Base-by-base conservation (phyloP, 2,113 vertebrate genomes). In the Cynocephalus volans region DNA sequence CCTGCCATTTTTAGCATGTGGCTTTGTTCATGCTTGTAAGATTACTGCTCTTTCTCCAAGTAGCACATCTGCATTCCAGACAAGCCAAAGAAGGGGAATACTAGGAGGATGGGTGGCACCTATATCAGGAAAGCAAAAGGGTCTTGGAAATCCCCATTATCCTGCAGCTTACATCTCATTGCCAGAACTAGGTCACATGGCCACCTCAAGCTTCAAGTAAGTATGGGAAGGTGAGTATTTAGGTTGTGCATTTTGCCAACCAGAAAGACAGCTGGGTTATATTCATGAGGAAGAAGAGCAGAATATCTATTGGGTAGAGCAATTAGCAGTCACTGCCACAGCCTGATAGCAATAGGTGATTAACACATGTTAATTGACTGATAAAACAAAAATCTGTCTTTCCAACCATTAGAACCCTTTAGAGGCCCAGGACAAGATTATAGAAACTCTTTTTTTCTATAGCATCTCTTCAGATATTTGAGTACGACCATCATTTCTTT, bases 341-440 rank as follows among this genome's bases (percentile, higher is more conserved):
- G 76, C 1, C 36, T 80, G 48, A 60, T 2, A 48, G 21, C 64
- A 81, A 26, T 0, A 23, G 41, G 54, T 62, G 54, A 82, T 62
- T 41, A 85, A 56, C 2, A 19, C 7, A 69, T 1, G 4, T 62
- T 75, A n/a, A 45, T 1, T 24, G 54, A 95, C 45, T 54, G 64
- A 69, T 89, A 50, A 88, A 52, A 81, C 31, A 75, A 77, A 92
- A 96, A 56, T 80, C 56, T 56, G 19, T 86, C 69, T 92, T 93
- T 31, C 48, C 31, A 91, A 77, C 60, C 62, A 41, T 77, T n/a
- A 41, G 81, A 88, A 70, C 45, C 41, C 64, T 72, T 88, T 28
- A 56, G 26, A 15, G 45, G 6, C 81, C 87, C 36, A 48, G 41
- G n/a, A 81, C 64, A 70, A 64, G 21, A 65, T 60, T 36, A 81